A percentile compares a stretch with the other conserved stretches of the same genome.
Evolutionary conservation across 2,113 vertebrate genomes (phyloP).

Genomic region (Istiophorus platypterus): DNA sequence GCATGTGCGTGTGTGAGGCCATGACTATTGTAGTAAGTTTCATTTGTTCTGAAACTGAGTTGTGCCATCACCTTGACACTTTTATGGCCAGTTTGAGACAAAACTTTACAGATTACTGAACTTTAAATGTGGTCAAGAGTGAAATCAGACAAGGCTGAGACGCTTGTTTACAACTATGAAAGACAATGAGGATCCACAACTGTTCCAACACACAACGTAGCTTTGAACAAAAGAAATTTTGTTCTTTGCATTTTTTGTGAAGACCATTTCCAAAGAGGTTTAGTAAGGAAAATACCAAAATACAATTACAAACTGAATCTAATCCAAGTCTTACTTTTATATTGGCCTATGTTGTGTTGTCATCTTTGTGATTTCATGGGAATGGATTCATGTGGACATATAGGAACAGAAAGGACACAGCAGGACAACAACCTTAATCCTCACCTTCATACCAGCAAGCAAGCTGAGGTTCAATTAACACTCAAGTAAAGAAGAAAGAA

Average conservation of each 20-base stretch:
- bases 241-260: neutral
- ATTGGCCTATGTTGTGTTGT: constrained; percentile 12
- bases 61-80: constrained; percentile 37
- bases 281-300: neutral
- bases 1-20: constrained; percentile 18
- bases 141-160: neutral
- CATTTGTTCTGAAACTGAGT: constrained; percentile 10
- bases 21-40: constrained; percentile 49
- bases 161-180: neutral
- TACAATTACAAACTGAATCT: constrained; percentile 1
- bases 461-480: constrained; percentile 56
- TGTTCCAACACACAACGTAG: constrained; percentile 4
- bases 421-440: constrained; percentile 63
- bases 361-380: constrained; percentile 47
- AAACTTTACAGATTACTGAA: constrained; percentile 33
- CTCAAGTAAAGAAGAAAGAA: constrained; percentile 38
- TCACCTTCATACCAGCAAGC: constrained; percentile 52
- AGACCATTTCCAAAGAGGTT: neutral
- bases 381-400: constrained; percentile 47
- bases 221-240: neutral
- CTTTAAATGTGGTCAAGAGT: constrained; percentile 21
- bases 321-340: neutral
- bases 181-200: constrained; percentile 15
- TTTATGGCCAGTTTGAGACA: constrained; percentile 42
- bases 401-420: constrained; percentile 51